Conservation (phyloP, 2,888 invertebrate species). For the Chaetogeoica ovagalla region DNA sequence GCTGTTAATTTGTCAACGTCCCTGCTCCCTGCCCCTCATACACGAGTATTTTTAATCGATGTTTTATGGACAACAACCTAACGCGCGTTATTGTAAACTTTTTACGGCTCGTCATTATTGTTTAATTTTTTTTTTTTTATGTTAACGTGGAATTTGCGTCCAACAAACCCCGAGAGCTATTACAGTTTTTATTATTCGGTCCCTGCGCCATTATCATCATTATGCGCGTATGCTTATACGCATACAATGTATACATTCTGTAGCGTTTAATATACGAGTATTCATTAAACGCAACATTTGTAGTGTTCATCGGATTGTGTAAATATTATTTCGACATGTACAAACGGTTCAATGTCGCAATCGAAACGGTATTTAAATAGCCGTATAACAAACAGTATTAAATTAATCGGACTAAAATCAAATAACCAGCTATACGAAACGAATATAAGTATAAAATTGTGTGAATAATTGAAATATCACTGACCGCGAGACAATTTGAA, state of each 20-base stretch:
- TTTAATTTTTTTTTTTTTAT: background rate
- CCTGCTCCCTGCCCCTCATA: too few relatives aligned
- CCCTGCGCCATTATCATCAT: background rate
- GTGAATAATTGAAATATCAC: too few relatives aligned
- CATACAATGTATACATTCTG: background rate
- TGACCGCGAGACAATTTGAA: too few relatives aligned
- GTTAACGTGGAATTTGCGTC: slow-evolving; percentile 2
- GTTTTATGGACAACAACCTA: slow-evolving; percentile 17
- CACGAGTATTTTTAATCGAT: background rate
- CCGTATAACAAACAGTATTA: background rate
- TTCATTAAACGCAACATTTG: background rate
- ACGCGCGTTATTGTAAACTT: slow-evolving; percentile 21
- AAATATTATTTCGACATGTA: background rate
- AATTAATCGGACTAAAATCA: too few relatives aligned
- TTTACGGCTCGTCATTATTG: slow-evolving; percentile 10
- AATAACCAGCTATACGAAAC: too few relatives aligned
- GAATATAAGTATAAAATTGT: too few relatives aligned
- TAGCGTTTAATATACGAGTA: background rate
- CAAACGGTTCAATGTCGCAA: background rate
- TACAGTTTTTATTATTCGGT: background rate
- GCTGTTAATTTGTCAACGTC: slow-evolving; percentile 49
- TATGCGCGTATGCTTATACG: background rate
- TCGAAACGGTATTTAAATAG: background rate
- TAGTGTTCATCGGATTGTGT: background rate
- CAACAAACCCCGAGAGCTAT: slow-evolving; percentile 27